Evolutionary conservation across 2,113 vertebrate genomes (phyloP), one percentile per base, ranked within the genome.

Genomic region (Paracyprichromis sp.): DNA sequence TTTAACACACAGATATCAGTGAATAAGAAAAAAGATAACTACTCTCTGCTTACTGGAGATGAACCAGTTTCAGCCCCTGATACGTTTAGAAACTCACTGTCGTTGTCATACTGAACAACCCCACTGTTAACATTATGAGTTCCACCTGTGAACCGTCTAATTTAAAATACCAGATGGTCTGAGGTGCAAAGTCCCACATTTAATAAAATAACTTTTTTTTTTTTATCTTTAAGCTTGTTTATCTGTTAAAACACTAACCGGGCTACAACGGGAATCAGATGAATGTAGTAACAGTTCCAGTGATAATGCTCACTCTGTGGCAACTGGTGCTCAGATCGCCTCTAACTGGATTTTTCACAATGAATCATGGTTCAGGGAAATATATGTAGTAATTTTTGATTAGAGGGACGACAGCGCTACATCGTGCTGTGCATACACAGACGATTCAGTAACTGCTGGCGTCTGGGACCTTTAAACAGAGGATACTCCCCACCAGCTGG

Each of bases 201-300:
- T 61, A 17, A 19, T n/a, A 7, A 63, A 2, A 34, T 4, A 0
- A 63, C 5, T 1, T 4, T 2, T 29, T 2, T 2, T 47, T 50
- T 52, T 61, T 9, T 1, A 63, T 63, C 16, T 63, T 63, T 4
- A 34, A 36, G 16, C 59, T 36, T n/a, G 6, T 63, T 63, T 63
- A 66, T 8, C 31, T 38, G 4, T 8, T 66, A 66, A 66, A 66
- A 5, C 61, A 66, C 9, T n/a, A 36, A 66, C 34, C 0, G 1
- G 61, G 10, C 61, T n/a, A n/a, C 61, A 66, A 7, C 1, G 4
- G 34, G 19, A 36, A 66, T 38, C 17, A 38, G 3, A 38, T 66
- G 4, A 66, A 38, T 66, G 61, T 2, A 38, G 61, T 66, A 1
- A 8, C 61, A 21, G 17, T n/a, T 38, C 19, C 61, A 66, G 17